Percentiles rank a stretch among this genome's conserved stretches.
phyloP scores from a whole-genome alignment of 2,113 vertebrate species.

The Phalacrocorax pelagicus region DNA sequence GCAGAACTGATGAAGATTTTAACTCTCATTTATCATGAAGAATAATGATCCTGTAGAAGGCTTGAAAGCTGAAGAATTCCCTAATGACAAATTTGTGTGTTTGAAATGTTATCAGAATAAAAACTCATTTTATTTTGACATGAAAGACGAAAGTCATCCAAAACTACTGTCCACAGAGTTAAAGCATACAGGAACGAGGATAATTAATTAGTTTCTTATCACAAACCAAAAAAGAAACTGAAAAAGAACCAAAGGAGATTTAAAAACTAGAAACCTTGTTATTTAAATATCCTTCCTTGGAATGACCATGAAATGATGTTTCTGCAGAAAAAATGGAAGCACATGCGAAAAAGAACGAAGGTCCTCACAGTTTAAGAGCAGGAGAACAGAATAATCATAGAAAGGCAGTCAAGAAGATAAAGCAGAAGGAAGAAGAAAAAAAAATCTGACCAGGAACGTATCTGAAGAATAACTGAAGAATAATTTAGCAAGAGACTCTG shows the following conservation, averaged over 20 bases:
- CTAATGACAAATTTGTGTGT: neutral
- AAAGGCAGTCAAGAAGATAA: neutral
- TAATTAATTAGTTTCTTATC: neutral
- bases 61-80: neutral
- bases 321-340: neutral
- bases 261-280: neutral
- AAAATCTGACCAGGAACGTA: neutral
- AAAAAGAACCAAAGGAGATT: neutral
- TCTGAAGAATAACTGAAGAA: neutral
- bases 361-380: neutral
- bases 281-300: neutral
- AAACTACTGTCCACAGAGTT: neutral
- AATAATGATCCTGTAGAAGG: neutral
- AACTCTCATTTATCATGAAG: constrained; percentile 11
- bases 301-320: neutral
- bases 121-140: constrained; percentile 21
- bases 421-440: neutral
- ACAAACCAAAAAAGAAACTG: neutral
- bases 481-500: neutral
- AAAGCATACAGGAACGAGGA: neutral
- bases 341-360: neutral
- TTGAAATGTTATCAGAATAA: neutral
- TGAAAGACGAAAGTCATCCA: neutral
- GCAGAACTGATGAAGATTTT: neutral
- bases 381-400: neutral